phyloP scores from a whole-genome alignment of 2,888 invertebrate genomes.

The Antheraea assamensis region DNA sequence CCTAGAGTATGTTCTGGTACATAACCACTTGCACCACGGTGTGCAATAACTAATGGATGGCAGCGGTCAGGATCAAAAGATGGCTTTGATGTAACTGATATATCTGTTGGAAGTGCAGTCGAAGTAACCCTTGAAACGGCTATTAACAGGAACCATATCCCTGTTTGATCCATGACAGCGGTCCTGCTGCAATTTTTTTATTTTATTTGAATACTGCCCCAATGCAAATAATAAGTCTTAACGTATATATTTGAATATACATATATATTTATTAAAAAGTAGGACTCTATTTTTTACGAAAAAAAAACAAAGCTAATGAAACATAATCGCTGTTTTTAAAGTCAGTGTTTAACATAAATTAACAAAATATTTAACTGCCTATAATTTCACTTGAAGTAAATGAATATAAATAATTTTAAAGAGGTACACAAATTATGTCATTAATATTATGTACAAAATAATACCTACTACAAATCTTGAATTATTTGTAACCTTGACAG shows the following conservation, averaged over 20 bases:
- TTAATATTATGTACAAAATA: neutral
- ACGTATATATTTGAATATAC: too few species aligned
- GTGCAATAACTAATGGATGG: conserved; percentile 59
- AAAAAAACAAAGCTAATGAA: too few species aligned
- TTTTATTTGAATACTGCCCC: neutral
- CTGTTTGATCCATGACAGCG: conserved; percentile 1
- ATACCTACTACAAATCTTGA: neutral
- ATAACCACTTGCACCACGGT: conserved; percentile 73
- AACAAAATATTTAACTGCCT: too few species aligned
- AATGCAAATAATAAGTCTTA: neutral
- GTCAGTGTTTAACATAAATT: too few species aligned
- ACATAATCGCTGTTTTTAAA: too few species aligned
- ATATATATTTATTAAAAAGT: too few species aligned
- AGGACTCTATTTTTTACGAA: too few species aligned
- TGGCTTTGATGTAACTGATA: neutral
- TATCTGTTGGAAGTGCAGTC: neutral
- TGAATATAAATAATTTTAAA: too few species aligned
- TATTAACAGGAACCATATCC: neutral
- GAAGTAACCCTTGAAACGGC: neutral
- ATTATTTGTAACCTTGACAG: neutral
- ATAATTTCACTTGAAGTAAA: too few species aligned
- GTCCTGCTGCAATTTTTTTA: neutral
- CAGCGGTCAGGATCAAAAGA: conserved; percentile 42
- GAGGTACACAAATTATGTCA: neutral
- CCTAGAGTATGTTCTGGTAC: conserved; percentile 74